Base-by-base conservation (phyloP, 2,797 vertebrate genomes). In the Mormyrus proboscirostris region DNA sequence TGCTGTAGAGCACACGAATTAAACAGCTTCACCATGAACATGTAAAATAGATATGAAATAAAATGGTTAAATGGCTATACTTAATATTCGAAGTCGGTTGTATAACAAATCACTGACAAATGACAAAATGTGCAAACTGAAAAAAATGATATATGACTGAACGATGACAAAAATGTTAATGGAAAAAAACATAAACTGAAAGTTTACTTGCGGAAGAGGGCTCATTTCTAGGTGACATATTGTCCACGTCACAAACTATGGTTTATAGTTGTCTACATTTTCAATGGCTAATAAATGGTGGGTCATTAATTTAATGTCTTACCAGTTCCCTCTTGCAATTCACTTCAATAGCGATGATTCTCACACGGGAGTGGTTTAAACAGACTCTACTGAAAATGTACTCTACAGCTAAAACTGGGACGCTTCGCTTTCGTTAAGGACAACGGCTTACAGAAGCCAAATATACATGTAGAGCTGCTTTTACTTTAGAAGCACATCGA, bases 241-340 rank as follows among this genome's bases (percentile, higher is more conserved):
- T 94, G 94, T 91, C 76, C 94, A 92, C 91, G 90, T 93, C 91
- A 93, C 93, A 91, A 76, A 16, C 69, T 76, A 41, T 41, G 69
- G 33, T 16, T 76, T 76, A 76, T 41, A 76, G 33, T 76, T 41
- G 33, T 76, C 69, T 76, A 33, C 33, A 41, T 76, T 38, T 76
- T 90, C 94, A 57, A 25, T 4, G 93, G 94, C 93, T 94, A 94
- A 94, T 94, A 95, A 95, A 95, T 93, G 93, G 92, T 91, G 94
- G 93, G 95, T 95, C 94, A 95, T 95, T 95, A 95, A 94, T 92
- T 91, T 92, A 91, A 91, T 94, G 93, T 92, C 92, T 93, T 89
- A 94, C 95, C 92, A 92, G 93, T 92, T 91, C 92, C 92, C 93
- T 92, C 91, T 92, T 89, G 94, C 87, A 92, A 92, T 47, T n/a